These are phyloP conservation scores for Quadroppia sp. DNA, from an alignment of 2,888 invertebrate genomes.

Conservation along the genomic window DNA sequence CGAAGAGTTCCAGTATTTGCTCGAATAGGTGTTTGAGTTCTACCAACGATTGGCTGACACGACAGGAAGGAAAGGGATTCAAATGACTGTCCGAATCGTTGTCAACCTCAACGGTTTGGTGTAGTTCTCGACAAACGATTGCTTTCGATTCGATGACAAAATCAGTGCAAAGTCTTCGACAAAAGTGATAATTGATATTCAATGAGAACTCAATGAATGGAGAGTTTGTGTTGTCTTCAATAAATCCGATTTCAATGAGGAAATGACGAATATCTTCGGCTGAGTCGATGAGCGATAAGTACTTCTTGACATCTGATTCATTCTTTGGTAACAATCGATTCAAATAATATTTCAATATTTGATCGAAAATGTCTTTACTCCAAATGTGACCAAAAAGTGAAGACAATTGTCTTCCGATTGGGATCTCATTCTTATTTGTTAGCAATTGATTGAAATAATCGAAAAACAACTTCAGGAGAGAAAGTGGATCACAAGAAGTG, in stretches of 20 bases:
- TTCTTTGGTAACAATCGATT: slow-evolving; percentile 22
- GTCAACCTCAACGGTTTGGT: slow-evolving; percentile 49
- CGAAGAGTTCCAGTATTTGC: slow-evolving; percentile 55
- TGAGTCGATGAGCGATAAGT: background rate
- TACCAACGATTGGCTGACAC: slow-evolving; percentile 54
- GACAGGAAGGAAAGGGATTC: slow-evolving; percentile 56
- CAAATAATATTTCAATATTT: slow-evolving; percentile 36
- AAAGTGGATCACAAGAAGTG: background rate
- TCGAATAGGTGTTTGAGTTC: slow-evolving; percentile 35
- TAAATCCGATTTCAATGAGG: slow-evolving; percentile 13
- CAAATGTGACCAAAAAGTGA: slow-evolving; percentile 19
- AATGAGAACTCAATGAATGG: slow-evolving; percentile 12
- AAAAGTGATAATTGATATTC: slow-evolving; percentile 13
- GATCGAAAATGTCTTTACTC: slow-evolving; percentile 24
- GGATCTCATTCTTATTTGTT: background rate
- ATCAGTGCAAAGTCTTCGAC: slow-evolving; percentile 42
- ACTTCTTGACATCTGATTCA: slow-evolving; percentile 24
- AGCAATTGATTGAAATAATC: slow-evolving; percentile 23
- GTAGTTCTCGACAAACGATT: slow-evolving; percentile 52
- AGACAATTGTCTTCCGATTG: background rate
- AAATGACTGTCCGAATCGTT: slow-evolving; percentile 49
- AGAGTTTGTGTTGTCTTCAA: background rate
- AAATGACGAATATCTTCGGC: slow-evolving; percentile 24
- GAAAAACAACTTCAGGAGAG: background rate
- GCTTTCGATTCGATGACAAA: slow-evolving; percentile 51